Percentiles rank a stretch among this genome's conserved stretches.
Conservation (phyloP, 2,888 invertebrate species). For the Hoplodrina ambigua region DNA sequence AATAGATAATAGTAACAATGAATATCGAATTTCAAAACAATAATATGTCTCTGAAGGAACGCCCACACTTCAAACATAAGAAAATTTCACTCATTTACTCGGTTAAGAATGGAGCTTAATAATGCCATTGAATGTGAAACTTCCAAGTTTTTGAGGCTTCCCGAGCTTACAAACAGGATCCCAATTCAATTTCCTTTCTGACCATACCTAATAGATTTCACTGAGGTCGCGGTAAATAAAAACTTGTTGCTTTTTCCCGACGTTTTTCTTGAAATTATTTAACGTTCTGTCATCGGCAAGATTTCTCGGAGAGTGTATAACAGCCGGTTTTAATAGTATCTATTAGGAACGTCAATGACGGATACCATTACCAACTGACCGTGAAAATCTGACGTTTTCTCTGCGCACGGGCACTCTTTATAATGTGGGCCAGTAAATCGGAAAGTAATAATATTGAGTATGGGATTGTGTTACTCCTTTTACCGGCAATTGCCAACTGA, state of each 20-base stretch:
- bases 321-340: conserved; percentile 46
- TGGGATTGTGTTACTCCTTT: neutral
- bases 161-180: conserved; percentile 36
- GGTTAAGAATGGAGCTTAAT: conserved; percentile 51
- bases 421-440: conserved; percentile 40
- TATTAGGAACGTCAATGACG: conserved; percentile 62
- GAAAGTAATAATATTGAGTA: conserved; percentile 1
- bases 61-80: conserved; percentile 48
- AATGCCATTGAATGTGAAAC: conserved; percentile 53
- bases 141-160: conserved; percentile 45
- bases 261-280: conserved; percentile 32
- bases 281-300: conserved; percentile 22
- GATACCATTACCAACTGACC: conserved; percentile 72
- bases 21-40: conserved; percentile 53
- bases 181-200: conserved; percentile 55
- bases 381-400: conserved; percentile 80
- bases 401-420: conserved; percentile 66
- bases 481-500: no score
- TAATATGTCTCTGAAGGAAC: conserved; percentile 27
- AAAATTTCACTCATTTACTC: conserved; percentile 62
- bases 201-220: conserved; percentile 45
- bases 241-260: conserved; percentile 36
- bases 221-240: conserved; percentile 16
- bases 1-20: conserved; percentile 12
- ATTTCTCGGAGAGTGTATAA: conserved; percentile 49